These are phyloP conservation scores for Myotis pilosus DNA, from an alignment of 2,797 vertebrate genomes.

Conservation along the genomic window DNA sequence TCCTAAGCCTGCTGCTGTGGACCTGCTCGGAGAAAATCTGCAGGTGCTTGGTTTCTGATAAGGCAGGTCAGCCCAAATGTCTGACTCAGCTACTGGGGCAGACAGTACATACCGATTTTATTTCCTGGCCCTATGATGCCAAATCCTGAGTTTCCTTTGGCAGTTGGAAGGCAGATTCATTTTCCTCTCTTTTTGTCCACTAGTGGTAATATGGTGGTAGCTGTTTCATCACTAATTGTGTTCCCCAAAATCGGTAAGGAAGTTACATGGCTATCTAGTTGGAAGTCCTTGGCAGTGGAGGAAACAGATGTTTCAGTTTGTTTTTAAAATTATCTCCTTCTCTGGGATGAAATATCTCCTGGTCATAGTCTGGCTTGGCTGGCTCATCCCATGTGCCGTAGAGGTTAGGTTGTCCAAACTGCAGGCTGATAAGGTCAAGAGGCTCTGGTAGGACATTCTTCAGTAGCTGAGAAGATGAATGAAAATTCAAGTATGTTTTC, in stretches of 20 bases:
- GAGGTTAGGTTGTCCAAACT: not conserved
- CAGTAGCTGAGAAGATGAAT: slow-evolving; percentile 77
- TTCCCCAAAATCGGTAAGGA: slow-evolving; percentile 42
- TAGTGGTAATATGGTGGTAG: slow-evolving; percentile 27
- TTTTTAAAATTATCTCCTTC: slow-evolving; percentile 52
- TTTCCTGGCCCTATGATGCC: slow-evolving; percentile 44
- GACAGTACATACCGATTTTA: not conserved
- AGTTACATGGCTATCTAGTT: slow-evolving; percentile 59
- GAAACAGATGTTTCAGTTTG: slow-evolving; percentile 42
- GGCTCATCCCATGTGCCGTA: slow-evolving; percentile 33
- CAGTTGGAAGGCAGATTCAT: slow-evolving; percentile 74
- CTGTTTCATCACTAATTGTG: slow-evolving; percentile 44
- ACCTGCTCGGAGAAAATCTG: not conserved
- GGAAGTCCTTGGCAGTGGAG: slow-evolving; percentile 49
- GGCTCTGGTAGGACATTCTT: slow-evolving; percentile 77
- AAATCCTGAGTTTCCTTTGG: slow-evolving; percentile 62
- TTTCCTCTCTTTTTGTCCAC: slow-evolving; percentile 60
- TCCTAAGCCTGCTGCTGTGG: not conserved
- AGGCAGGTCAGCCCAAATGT: slow-evolving; percentile 23
- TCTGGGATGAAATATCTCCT: slow-evolving; percentile 49
- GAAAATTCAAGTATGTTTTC: slow-evolving; percentile 86
- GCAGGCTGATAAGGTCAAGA: slow-evolving; percentile 64
- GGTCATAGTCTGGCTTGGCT: slow-evolving; percentile 47
- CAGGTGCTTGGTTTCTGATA: not conserved
- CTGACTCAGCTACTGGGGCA: not conserved